phyloP scores from a whole-genome alignment of 1,140 invertebrate genomes.

The Sarcophaga peregrina region DNA sequence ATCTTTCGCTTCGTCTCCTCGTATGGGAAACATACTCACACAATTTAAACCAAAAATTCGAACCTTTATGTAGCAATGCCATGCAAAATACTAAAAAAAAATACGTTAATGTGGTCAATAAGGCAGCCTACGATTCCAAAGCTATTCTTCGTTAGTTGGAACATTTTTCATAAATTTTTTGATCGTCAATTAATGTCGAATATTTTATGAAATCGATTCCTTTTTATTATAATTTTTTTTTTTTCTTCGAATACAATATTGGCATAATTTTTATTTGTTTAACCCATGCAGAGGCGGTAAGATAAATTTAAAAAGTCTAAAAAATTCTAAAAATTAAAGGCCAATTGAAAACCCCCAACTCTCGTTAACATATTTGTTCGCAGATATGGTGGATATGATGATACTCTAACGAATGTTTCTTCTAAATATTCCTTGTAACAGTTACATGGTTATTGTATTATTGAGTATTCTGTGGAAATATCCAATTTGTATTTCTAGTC shows the following conservation, averaged over 20 bases:
- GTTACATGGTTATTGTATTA: no score
- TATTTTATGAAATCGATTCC: constrained; percentile 44
- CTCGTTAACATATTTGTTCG: no score
- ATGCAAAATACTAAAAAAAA: background rate
- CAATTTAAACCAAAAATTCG: background rate
- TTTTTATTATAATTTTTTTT: constrained; percentile 26
- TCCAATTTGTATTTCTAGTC: no score
- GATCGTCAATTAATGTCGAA: constrained; percentile 44
- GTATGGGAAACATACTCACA: background rate
- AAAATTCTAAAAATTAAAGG: no score
- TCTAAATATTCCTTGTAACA: no score
- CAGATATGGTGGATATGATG: no score
- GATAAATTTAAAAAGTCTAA: background rate
- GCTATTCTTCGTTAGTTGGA: constrained; percentile 34
- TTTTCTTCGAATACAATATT: background rate
- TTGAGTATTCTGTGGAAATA: no score
- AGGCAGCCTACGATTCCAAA: background rate
- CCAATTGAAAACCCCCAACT: no score
- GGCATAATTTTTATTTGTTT: background rate
- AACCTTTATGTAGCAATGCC: background rate
- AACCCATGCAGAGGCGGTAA: background rate
- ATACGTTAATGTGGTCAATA: background rate
- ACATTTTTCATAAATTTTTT: constrained; percentile 43
- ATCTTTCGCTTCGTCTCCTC: background rate
- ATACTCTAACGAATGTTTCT: no score